These are phyloP conservation scores for Neopelma chrysocephalum DNA, from an alignment of 2,797 vertebrate species.

Conservation along the genomic window DNA sequence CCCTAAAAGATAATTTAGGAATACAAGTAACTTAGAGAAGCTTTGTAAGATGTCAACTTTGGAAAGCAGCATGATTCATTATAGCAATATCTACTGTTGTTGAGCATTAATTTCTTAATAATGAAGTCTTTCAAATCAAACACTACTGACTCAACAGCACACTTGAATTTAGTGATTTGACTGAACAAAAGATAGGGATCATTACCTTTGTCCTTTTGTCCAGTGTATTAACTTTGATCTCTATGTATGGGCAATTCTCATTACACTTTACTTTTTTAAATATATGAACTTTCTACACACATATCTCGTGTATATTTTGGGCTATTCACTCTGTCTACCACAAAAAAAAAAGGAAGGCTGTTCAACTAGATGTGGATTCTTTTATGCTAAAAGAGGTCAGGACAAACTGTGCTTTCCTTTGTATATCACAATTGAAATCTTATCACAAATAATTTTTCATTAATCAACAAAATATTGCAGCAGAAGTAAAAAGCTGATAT, in stretches of 20 bases:
- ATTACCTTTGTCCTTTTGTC: constrained; percentile 51
- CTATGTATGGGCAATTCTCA: constrained; percentile 49
- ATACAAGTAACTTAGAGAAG: constrained; percentile 25
- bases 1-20: constrained; percentile 23
- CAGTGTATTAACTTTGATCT: constrained; percentile 61
- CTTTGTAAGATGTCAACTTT: constrained; percentile 17
- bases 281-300: constrained; percentile 18
- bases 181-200: constrained; percentile 3
- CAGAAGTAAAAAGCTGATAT: constrained; percentile 27
- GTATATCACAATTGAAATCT: background rate
- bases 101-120: constrained; percentile 62
- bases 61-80: background rate
- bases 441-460: constrained; percentile 21
- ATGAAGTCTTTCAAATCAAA: constrained; percentile 64
- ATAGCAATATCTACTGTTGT: background rate
- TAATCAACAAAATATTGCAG: background rate
- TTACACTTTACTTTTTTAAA: constrained; percentile 22
- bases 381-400: background rate
- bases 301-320: constrained; percentile 21
- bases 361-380: background rate
- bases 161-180: constrained; percentile 62
- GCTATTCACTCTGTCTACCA: background rate
- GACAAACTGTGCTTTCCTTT: constrained; percentile 1
- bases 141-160: constrained; percentile 25
- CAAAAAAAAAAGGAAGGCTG: background rate